Base-by-base conservation (phyloP, 2,113 vertebrate species). In the Cottus gobio region DNA sequence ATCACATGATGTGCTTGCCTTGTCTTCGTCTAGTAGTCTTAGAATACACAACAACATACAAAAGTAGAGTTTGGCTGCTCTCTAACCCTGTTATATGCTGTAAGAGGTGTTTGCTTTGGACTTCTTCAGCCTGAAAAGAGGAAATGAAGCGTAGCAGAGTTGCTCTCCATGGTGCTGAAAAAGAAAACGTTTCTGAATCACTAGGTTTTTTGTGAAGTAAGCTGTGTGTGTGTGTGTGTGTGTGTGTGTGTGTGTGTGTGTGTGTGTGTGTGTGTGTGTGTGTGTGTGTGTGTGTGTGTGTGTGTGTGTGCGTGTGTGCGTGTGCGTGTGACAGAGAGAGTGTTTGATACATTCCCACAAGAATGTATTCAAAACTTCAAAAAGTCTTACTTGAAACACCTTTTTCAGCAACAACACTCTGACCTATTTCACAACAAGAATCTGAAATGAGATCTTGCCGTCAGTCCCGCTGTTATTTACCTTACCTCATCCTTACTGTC, bases 151-250 rank as follows among this genome's bases (percentile, higher is more conserved):
- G 56, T 61, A 60, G 65, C 3, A 12, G 44, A 1, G 8, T 30
- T 6, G 68, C 85, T 91, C 72, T 90, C 89, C 68, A 0, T 86
- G 83, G 83, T 90, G 77, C 90, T 89, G 87, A 87, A 83, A 83
- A 44, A 24, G 2, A n/a, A 4, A 4, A 26, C 0, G 7, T n/a
- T 57, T 56, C 4, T 79, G n/a, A 39, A 39, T 28, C 34, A n/a
- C n/a, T 62, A 10, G n/a, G 26, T 2, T 57, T 77, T 20, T 26
- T 24, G 36, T 4, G 56, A 56, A 46, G 26, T 9, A 22, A n/a
- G 2, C 7, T 58, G 1, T 62, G 61, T 72, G 62, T 54, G 52
- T 37, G 11, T 64, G 75, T 61, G 7, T 34, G 44, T 54, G 34
- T 62, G 61, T 72, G 62, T 54, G 52, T 37, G 11, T 64, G 75